Base-by-base conservation (phyloP, 2,797 vertebrate species). In the Merluccius polli region DNA sequence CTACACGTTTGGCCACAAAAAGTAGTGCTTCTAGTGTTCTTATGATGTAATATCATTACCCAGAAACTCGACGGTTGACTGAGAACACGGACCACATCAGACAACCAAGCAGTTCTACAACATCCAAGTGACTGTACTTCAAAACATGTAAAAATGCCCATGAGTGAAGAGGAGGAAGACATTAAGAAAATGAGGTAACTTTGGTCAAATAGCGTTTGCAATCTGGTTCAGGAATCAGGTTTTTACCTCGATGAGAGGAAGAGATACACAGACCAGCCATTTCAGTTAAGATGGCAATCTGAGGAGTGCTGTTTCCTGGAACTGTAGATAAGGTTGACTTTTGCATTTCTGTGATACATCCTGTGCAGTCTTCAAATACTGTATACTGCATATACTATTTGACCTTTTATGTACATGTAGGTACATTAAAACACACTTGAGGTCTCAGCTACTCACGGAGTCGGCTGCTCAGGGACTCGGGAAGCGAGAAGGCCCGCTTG, bases 401-500 rank as follows among this genome's bases (percentile, higher is more conserved):
- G 73, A 36, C 77, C 73, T 63, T 87, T 86, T 86, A 82, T 38
- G 83, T 81, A 70, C 72, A 24, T 38, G 68, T 78, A 70, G 63
- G 73, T n/a, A 73, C 68, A 13, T 13, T 76, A 36, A 73, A 75
- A 78, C 73, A 73, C 36, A n/a, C 72, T 38, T 77, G 1, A 11
- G 73, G 12, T 73, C 27, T 48, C 83, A 92, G 84, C 83, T 92
- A 97, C 97, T 99, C 95, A 99, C 98, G 96, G 59, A 98, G 94
- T 91, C 96, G 95, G 93, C 94, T 97, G 87, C 96, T 95, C 72
- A 98, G 90, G 12, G 96, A 96, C 91, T 99, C 98, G 0, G 98
- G 98, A 32, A 99, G 95, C 38, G 98, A 99, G 82, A 97, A 96
- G 0, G 98, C 95, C 76, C 98, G 94, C 90, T 99, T 99, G 73